Percentiles rank a stretch among this genome's conserved stretches.
Evolutionary conservation across 2,888 invertebrate genomes (phyloP).

Genomic region (Torymus auratus): DNA sequence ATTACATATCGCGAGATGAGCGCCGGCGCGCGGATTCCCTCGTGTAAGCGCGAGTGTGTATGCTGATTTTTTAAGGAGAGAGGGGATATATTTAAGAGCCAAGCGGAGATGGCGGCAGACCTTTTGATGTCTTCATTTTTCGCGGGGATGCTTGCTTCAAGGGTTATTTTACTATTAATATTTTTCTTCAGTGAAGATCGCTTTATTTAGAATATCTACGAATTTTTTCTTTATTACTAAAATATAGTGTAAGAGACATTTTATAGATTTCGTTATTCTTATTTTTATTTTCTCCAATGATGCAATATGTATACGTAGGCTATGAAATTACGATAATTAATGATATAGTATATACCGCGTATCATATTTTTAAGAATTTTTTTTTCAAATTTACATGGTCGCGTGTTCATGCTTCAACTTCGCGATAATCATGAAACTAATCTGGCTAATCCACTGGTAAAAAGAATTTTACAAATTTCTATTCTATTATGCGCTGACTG

Average conservation of each 20-base stretch:
- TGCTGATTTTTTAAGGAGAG: neutral
- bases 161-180: no score
- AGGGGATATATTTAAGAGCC: no score
- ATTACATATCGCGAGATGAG: constrained; percentile 13
- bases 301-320: constrained; percentile 10
- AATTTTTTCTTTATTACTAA: no score
- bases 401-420: neutral
- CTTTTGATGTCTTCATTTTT: constrained; percentile 15
- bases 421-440: constrained; percentile 2
- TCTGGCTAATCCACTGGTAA: neutral
- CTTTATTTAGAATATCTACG: no score
- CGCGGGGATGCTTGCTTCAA: neutral
- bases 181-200: no score
- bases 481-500: no score
- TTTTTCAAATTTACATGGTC: neutral
- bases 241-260: no score
- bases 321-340: constrained; percentile 21
- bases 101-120: no score
- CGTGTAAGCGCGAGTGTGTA: no score
- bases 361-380: constrained; percentile 4
- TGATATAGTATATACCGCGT: constrained; percentile 8
- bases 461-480: no score
- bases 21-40: neutral
- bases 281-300: constrained; percentile 12
- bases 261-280: neutral